Conservation (phyloP, 2,113 vertebrate genomes). For the Entomyzon cyanotis region DNA sequence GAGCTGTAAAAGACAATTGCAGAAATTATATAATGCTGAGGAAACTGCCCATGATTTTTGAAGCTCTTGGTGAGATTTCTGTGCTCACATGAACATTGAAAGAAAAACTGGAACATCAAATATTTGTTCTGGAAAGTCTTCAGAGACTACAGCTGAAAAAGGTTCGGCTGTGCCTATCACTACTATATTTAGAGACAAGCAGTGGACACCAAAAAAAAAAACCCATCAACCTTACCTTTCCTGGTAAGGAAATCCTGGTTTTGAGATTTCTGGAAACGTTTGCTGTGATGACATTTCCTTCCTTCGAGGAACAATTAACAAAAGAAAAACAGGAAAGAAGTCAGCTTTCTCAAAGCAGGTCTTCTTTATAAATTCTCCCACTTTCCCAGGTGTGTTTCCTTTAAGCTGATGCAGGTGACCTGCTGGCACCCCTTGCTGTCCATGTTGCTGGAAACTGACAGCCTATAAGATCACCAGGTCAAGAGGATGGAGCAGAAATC, state of each 20-base stretch:
- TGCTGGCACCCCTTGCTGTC: background rate
- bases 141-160: background rate
- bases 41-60: background rate
- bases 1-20: background rate
- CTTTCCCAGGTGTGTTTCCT: background rate
- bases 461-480: background rate
- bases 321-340: background rate
- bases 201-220: background rate
- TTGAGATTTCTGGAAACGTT: background rate
- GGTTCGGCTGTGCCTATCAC: background rate
- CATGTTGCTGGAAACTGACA: background rate
- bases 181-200: background rate
- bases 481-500: background rate
- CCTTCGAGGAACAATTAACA: background rate
- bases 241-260: too few relatives aligned
- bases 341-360: background rate
- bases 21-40: background rate
- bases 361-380: background rate
- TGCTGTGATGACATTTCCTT: background rate
- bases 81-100: background rate
- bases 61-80: background rate
- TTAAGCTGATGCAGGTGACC: background rate
- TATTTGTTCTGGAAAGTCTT: background rate
- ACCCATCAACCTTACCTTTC: background rate
- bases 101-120: background rate